Evolutionary conservation across 23 tunicate species (phyloP), one percentile per base, ranked within the genome.

Genomic region (Phallusia fumigata): DNA sequence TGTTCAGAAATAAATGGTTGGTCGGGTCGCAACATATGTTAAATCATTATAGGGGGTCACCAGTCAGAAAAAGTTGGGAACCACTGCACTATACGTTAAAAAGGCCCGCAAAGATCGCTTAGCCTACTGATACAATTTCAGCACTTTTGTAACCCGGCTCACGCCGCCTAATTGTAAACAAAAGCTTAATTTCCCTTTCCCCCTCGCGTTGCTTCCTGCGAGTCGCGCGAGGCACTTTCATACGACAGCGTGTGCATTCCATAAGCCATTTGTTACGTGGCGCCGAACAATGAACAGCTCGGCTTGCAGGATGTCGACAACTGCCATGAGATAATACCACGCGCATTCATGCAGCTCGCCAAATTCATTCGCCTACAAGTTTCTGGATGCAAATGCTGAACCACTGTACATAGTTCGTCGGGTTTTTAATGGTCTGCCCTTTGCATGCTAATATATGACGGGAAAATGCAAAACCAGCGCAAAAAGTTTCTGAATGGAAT

Each of bases 311-410:
- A 40, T 40, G 47, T 10, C 10, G 47, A 5, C 47, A 5, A 40
- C 10, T 10, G 47, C 47, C 47, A 40, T 3, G 47, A 40, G 8
- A 40, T 10, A 40, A 3, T 40, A 40, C 5, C 8, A 40, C 5
- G 10, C 5, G 47, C 47, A 3, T 40, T 40, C 69, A 22, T 58
- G 69, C 28, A 6, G 18, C 13, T 58, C 28, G 26, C 69, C 28
- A 58, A 21, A 24, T 58, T 58, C 69, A 58, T 58, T 58, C 28
- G 69, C 69, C 16, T 58, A 58, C 69, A 58, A 58, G 69, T 22
- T 22, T 40, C 47, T 58, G 69, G 28, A 58, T 58, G 69, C 28
- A 58, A 58, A 58, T 58, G 69, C 28, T 40, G 10, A 22, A 1
- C 8, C 69, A 58, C 28, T 58, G 69, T 58, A 24, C 69, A 58